Conservation (phyloP, 2,888 invertebrate genomes). For the Rhogogaster chlorosoma region DNA sequence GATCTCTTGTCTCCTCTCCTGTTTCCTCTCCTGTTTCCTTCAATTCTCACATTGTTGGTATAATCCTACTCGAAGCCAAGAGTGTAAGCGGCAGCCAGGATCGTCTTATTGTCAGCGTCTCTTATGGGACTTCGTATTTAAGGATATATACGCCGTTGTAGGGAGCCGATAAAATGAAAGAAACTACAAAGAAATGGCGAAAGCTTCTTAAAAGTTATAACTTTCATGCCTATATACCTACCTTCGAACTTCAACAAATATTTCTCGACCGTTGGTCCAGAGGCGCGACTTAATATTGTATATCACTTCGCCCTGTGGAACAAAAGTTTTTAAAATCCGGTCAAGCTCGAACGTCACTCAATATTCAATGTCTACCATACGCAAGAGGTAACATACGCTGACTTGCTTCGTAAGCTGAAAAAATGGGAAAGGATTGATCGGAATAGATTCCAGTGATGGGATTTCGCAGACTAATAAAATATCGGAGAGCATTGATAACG, state of each 20-base stretch:
- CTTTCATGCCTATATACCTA: background rate
- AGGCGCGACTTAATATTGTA: background rate
- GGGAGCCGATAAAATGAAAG: conserved; percentile 27
- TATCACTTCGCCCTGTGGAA: background rate
- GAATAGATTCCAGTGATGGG: background rate
- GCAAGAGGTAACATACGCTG: too few relatives aligned
- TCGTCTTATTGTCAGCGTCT: background rate
- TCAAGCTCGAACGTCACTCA: background rate
- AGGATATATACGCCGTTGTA: background rate
- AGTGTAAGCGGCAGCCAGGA: background rate
- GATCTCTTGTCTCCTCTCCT: background rate
- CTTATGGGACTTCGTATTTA: conserved; percentile 2
- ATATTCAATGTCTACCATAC: background rate
- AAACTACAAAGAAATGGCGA: conserved; percentile 25
- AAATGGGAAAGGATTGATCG: background rate
- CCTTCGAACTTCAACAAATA: background rate
- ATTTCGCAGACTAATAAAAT: background rate
- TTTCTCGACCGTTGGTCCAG: background rate
- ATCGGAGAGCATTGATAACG: background rate
- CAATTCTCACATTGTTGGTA: conserved; percentile 8
- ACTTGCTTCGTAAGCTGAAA: background rate
- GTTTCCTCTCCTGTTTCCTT: background rate
- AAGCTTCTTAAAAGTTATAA: conserved; percentile 38
- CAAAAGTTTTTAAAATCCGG: background rate
- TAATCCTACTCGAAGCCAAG: background rate